Conservation (phyloP, 2,113 vertebrate species). For the Synchiropus splendidus region DNA sequence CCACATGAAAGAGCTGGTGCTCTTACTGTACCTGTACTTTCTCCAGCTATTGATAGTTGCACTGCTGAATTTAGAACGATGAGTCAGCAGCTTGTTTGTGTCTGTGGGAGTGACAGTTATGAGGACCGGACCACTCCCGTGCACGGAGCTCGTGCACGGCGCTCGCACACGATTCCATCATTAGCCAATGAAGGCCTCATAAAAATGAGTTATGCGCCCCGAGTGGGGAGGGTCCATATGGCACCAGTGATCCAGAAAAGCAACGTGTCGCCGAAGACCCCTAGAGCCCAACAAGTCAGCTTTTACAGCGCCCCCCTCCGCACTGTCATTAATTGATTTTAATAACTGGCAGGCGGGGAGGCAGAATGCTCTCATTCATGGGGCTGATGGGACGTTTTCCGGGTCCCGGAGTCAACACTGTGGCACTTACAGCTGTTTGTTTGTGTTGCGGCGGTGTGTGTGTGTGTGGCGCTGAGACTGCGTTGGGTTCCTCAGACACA, state of each 20-base stretch:
- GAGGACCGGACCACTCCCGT: conserved; percentile 42
- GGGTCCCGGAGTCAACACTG: conserved; percentile 52
- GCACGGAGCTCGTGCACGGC: conserved; percentile 47
- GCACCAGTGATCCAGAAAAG: conserved; percentile 68
- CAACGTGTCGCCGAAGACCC: conserved; percentile 59
- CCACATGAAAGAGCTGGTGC: no score
- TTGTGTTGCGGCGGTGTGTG: conserved; percentile 58
- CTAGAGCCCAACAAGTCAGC: conserved; percentile 61
- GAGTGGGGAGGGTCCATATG: conserved; percentile 65
- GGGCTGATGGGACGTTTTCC: conserved; percentile 61
- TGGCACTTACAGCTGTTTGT: conserved; percentile 64
- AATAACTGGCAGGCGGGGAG: conserved; percentile 58
- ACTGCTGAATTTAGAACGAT: no score
- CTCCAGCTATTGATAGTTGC: no score
- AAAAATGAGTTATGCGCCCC: conserved; percentile 66
- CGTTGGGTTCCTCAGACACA: conserved; percentile 53
- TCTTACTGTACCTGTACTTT: no score
- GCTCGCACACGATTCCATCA: conserved; percentile 59
- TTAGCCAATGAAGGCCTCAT: conserved; percentile 66
- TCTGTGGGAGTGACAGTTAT: conserved; percentile 47
- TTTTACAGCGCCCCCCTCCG: conserved; percentile 55
- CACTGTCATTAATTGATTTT: conserved; percentile 68
- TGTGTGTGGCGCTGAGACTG: conserved; percentile 50
- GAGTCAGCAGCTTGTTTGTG: no score
- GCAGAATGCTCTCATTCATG: conserved; percentile 66